Percentiles rank a stretch among this genome's conserved stretches.
Evolutionary conservation across 2,888 invertebrate genomes (phyloP).

Genomic region (Masnerella sp.): DNA sequence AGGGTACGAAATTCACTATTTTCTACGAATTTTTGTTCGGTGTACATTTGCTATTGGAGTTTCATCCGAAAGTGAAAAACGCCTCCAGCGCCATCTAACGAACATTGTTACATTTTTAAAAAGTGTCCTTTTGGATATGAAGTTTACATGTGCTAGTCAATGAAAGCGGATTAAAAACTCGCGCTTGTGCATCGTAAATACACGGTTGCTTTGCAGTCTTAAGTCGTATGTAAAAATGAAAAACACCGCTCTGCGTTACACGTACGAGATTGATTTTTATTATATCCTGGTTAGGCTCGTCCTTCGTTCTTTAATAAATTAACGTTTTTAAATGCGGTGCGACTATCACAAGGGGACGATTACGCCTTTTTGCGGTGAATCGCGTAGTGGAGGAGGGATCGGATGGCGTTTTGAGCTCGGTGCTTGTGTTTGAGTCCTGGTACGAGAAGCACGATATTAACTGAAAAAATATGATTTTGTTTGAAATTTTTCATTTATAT

Average conservation of each 20-base stretch:
- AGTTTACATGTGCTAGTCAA: background rate
- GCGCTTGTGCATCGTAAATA: slow-evolving; percentile 31
- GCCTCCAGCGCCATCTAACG: slow-evolving; percentile 14
- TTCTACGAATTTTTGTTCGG: too few species aligned
- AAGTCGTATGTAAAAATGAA: slow-evolving; percentile 19
- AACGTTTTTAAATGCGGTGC: slow-evolving; percentile 36
- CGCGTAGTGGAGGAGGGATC: slow-evolving; percentile 65
- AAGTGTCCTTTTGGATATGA: background rate
- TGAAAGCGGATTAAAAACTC: slow-evolving; percentile 12
- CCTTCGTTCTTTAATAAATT: background rate
- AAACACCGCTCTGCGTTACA: slow-evolving; percentile 16
- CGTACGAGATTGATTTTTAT: slow-evolving; percentile 11
- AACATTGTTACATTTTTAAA: background rate
- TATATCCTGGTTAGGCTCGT: background rate
- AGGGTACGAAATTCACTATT: too few species aligned
- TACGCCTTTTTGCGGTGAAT: slow-evolving; percentile 68
- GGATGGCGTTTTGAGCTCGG: slow-evolving; percentile 64
- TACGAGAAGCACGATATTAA: slow-evolving; percentile 65
- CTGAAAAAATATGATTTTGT: slow-evolving; percentile 65
- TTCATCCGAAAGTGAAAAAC: background rate
- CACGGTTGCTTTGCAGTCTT: slow-evolving; percentile 25
- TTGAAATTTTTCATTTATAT: too few species aligned
- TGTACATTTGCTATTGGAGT: background rate
- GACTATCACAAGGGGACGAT: slow-evolving; percentile 43
- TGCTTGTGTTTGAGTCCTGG: slow-evolving; percentile 71